Evolutionary conservation across 2,113 vertebrate species (phyloP).

Genomic region (Oreochromis niloticus): DNA sequence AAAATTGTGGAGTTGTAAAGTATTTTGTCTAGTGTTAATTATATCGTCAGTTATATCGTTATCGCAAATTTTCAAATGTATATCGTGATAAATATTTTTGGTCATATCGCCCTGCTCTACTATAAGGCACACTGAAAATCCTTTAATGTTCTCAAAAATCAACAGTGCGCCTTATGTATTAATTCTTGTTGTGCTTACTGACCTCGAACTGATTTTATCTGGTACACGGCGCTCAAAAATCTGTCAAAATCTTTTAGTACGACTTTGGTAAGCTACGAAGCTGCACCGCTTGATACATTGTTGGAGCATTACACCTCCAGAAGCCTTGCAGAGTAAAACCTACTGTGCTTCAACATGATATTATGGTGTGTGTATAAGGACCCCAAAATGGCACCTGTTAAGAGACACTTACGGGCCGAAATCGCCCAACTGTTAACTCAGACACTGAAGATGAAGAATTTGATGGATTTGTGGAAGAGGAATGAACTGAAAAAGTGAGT

Average conservation of each 20-base stretch:
- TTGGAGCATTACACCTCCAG: accelerated
- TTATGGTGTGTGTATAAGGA: background rate
- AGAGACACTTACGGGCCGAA: background rate
- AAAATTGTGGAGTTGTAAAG: too few species aligned
- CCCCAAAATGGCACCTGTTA: background rate
- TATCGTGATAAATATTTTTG: too few species aligned
- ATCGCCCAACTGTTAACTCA: background rate
- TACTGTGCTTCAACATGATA: background rate
- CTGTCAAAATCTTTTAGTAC: too few species aligned
- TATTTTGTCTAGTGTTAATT: too few species aligned
- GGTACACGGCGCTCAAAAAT: background rate
- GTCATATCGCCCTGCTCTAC: too few species aligned
- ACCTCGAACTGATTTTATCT: accelerated
- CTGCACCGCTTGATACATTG: accelerated
- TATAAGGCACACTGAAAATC: background rate
- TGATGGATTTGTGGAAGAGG: background rate
- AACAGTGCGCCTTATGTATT: background rate
- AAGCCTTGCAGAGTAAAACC: background rate
- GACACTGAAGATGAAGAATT: background rate
- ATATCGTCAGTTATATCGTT: too few species aligned
- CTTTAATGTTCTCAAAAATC: background rate
- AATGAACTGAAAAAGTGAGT: background rate
- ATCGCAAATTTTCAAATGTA: too few species aligned
- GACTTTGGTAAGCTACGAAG: background rate
- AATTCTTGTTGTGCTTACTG: background rate